A percentile compares a stretch with the other conserved stretches of the same genome.
These are phyloP conservation scores for Epinotia demarniana DNA, from an alignment of 2,888 invertebrate genomes.

Conservation along the genomic window DNA sequence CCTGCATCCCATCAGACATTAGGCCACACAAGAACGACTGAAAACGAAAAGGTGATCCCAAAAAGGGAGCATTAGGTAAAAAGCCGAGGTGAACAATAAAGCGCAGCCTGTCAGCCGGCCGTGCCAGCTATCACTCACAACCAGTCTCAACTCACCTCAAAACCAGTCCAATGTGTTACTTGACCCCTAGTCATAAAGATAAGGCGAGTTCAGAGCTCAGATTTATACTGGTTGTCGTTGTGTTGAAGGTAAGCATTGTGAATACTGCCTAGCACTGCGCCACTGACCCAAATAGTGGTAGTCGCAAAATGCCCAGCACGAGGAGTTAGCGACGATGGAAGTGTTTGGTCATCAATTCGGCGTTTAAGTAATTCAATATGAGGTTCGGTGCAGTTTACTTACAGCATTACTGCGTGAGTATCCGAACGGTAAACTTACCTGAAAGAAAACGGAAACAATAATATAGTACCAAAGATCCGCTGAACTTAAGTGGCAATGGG, in stretches of 20 bases:
- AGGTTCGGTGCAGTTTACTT: not conserved
- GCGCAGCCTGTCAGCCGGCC: slow-evolving; percentile 58
- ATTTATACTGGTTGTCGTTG: not conserved
- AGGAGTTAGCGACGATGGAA: slow-evolving; percentile 51
- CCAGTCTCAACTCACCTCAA: not conserved
- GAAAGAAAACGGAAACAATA: not conserved
- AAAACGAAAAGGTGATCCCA: slow-evolving; percentile 36
- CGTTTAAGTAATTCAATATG: not conserved
- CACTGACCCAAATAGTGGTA: slow-evolving; percentile 76
- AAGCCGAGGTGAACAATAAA: slow-evolving; percentile 68
- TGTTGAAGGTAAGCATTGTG: not conserved
- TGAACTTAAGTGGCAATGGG: too few relatives aligned
- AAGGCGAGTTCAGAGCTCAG: not conserved
- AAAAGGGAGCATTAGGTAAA: slow-evolving; percentile 58
- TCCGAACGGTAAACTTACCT: not conserved
- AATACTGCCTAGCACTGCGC: slow-evolving; percentile 62
- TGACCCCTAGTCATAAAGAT: not conserved
- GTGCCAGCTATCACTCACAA: slow-evolving; percentile 51
- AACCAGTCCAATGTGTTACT: not conserved
- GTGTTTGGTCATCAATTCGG: slow-evolving; percentile 20
- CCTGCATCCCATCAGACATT: not conserved
- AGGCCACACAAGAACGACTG: slow-evolving; percentile 1
- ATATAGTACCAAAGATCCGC: too few relatives aligned
- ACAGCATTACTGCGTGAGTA: not conserved
- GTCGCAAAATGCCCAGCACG: slow-evolving; percentile 70